phyloP scores from a whole-genome alignment of 2,113 vertebrate species.

The Rhadina sibilatrix region DNA sequence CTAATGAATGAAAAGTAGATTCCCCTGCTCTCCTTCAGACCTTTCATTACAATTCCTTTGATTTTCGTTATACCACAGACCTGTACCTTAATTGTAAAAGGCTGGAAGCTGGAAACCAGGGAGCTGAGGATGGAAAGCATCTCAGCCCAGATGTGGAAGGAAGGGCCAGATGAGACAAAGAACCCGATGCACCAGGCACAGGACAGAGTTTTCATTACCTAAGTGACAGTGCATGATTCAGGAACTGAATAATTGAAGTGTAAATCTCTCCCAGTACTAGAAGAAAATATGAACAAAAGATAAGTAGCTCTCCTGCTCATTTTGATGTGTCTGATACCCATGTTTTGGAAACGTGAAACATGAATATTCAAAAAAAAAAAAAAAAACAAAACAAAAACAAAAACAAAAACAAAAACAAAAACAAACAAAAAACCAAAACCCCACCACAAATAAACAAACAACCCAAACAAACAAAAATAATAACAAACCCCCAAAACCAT shows the following conservation, averaged over 20 bases:
- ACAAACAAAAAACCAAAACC: no score
- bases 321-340: neutral
- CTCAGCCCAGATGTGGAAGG: neutral
- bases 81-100: neutral
- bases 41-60: neutral
- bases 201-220: neutral
- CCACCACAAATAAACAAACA: no score
- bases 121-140: neutral
- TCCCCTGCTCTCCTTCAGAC: neutral
- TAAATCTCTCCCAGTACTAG: neutral
- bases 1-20: neutral
- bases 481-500: accelerated
- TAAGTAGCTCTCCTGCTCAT: neutral
- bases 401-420: no score
- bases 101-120: neutral
- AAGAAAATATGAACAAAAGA: neutral
- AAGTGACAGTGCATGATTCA: neutral
- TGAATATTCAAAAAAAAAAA: neutral
- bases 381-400: neutral
- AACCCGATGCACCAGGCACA: neutral
- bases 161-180: neutral
- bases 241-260: neutral
- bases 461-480: neutral
- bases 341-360: neutral
- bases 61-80: neutral